Evolutionary conservation across 2,888 invertebrate genomes (phyloP).

Genomic region (Ligdia adustata): DNA sequence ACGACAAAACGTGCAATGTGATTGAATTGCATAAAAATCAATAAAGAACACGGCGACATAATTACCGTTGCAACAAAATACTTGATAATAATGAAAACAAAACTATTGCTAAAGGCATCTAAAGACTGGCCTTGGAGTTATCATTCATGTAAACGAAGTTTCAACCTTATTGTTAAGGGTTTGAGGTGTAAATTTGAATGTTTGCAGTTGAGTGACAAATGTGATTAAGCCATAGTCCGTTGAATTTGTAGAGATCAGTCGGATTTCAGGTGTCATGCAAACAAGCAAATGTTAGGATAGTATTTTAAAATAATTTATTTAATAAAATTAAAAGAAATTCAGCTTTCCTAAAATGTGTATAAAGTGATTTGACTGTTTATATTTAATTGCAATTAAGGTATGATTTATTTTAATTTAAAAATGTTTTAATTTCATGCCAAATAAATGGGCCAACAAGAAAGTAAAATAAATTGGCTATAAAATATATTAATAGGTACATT

Average conservation of each 20-base stretch:
- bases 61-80: conserved; percentile 19
- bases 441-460: no score
- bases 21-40: no score
- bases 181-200: conserved; percentile 3
- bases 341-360: not conserved
- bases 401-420: no score
- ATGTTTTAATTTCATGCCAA: no score
- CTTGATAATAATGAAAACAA: conserved; percentile 19
- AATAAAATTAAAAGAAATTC: not conserved
- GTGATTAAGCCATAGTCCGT: conserved; percentile 9
- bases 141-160: not conserved
- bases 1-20: no score
- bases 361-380: no score
- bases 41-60: not conserved
- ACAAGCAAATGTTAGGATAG: conserved; percentile 4
- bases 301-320: not conserved
- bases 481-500: no score
- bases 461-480: no score
- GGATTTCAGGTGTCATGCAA: conserved; percentile 23
- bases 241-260: conserved; percentile 24
- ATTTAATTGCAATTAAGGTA: no score
- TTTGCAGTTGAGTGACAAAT: conserved; percentile 8
- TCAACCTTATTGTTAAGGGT: not conserved
- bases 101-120: conserved; percentile 12
- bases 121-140: conserved; percentile 17